A percentile compares a stretch with the other conserved stretches of the same genome.
These are phyloP conservation scores for Dendroctonus valens DNA, from an alignment of 1,140 invertebrate genomes.

Conservation along the genomic window DNA sequence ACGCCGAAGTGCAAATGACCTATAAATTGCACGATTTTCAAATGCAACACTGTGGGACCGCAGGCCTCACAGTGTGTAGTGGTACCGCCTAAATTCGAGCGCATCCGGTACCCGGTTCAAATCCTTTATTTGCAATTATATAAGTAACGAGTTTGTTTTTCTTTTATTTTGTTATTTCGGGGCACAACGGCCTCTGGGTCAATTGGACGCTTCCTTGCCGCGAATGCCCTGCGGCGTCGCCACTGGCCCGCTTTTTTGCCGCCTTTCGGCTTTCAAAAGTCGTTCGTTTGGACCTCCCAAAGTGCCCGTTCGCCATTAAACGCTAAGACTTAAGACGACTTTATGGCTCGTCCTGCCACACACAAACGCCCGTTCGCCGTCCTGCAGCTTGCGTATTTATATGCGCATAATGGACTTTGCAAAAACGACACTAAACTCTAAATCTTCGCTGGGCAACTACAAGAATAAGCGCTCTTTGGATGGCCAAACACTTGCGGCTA, in stretches of 20 bases:
- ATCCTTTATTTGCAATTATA: conserved; percentile 36
- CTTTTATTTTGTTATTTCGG: conserved; percentile 22
- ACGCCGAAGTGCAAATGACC: conserved; percentile 32
- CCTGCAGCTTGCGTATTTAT: no score
- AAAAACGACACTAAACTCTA: no score
- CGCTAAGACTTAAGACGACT: background rate
- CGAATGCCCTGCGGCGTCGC: no score
- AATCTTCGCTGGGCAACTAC: no score
- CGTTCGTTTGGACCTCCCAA: no score
- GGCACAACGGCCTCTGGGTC: conserved; percentile 30
- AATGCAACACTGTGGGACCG: conserved; percentile 33
- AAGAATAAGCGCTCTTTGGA: no score
- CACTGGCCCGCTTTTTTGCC: no score
- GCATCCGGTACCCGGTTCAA: conserved; percentile 32
- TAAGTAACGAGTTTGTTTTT: conserved; percentile 33
- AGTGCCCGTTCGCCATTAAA: no score
- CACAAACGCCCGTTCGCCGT: no score
- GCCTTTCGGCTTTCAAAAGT: no score
- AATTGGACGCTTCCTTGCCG: conserved; percentile 32
- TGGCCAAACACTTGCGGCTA: no score
- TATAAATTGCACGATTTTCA: conserved; percentile 35
- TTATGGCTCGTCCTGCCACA: background rate
- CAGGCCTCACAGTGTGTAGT: background rate
- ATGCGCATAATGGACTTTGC: no score
- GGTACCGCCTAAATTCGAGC: conserved; percentile 32